phyloP scores from a whole-genome alignment of 1,140 invertebrate genomes.

The Trachymyrmex cornetzi region DNA sequence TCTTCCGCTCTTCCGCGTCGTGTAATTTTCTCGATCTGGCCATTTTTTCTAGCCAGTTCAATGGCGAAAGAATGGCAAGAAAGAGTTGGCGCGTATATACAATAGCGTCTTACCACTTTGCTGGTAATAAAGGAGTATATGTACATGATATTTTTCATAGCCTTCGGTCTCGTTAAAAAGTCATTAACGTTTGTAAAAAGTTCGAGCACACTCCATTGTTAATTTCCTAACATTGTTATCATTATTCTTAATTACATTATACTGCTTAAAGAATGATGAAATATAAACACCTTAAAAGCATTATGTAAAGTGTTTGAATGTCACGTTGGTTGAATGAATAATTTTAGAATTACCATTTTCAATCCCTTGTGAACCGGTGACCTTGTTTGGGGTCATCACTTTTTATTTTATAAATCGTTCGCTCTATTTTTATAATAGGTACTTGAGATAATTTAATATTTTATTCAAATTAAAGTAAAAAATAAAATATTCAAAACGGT shows the following conservation, averaged over 20 bases:
- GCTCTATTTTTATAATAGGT: no score
- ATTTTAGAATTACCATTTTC: neutral
- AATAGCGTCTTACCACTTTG: constrained; percentile 45
- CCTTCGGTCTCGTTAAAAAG: constrained; percentile 43
- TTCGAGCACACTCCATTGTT: constrained; percentile 55
- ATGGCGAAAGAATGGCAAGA: constrained; percentile 31
- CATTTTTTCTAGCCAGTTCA: constrained; percentile 40
- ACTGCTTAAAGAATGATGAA: neutral
- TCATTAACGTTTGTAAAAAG: constrained; percentile 55
- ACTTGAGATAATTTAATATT: no score
- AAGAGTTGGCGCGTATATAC: constrained; percentile 50
- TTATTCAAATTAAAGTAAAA: no score
- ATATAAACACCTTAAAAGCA: constrained; percentile 9
- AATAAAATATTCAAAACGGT: no score
- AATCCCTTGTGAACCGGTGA: no score
- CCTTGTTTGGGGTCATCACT: no score
- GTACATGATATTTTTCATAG: constrained; percentile 52
- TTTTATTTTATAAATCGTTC: no score
- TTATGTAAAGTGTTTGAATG: neutral
- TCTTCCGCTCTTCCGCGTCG: constrained; percentile 6
- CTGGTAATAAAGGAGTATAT: constrained; percentile 48
- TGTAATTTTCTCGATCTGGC: constrained; percentile 29
- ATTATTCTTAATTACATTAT: constrained; percentile 48
- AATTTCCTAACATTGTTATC: constrained; percentile 35
- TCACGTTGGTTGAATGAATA: neutral